These are phyloP conservation scores for Ramazzottius varieornatus DNA, from an alignment of 2,888 invertebrate species.

Conservation along the genomic window DNA sequence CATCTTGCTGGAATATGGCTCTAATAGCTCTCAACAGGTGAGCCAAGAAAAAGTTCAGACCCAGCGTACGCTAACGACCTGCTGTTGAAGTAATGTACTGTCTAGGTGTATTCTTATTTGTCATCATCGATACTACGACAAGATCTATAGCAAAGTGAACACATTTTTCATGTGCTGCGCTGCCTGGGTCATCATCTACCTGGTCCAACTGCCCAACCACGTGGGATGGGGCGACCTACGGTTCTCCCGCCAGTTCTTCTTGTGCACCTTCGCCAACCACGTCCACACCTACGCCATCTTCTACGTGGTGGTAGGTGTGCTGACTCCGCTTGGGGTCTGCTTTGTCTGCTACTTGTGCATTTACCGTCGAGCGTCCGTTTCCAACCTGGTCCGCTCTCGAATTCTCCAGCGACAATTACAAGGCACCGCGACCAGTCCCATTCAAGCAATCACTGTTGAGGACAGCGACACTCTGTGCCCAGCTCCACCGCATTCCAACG, in stretches of 20 bases:
- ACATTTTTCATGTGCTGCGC: background rate
- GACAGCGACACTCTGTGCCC: background rate
- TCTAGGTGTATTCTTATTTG: background rate
- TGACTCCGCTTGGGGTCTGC: constrained; percentile 11
- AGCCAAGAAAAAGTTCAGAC: no score
- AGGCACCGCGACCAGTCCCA: background rate
- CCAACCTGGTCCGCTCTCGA: background rate
- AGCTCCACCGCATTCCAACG: no score
- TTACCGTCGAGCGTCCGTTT: constrained; percentile 9
- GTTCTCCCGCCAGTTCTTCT: constrained; percentile 13
- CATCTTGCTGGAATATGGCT: background rate
- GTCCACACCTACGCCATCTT: constrained; percentile 13
- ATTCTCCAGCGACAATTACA: background rate
- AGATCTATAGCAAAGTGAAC: background rate
- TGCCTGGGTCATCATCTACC: background rate
- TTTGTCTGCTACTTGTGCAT: constrained; percentile 11
- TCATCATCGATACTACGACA: background rate
- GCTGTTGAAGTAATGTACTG: no score
- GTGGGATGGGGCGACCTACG: constrained; percentile 13
- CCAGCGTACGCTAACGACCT: no score
- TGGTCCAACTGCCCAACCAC: constrained; percentile 11
- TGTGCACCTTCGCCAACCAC: constrained; percentile 13
- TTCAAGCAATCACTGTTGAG: background rate
- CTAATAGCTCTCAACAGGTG: background rate
- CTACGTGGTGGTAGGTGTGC: constrained; percentile 10